Percentiles rank a stretch among this genome's conserved stretches.
Evolutionary conservation across 2,888 invertebrate species (phyloP).

Genomic region (Melanostoma mellinum): DNA sequence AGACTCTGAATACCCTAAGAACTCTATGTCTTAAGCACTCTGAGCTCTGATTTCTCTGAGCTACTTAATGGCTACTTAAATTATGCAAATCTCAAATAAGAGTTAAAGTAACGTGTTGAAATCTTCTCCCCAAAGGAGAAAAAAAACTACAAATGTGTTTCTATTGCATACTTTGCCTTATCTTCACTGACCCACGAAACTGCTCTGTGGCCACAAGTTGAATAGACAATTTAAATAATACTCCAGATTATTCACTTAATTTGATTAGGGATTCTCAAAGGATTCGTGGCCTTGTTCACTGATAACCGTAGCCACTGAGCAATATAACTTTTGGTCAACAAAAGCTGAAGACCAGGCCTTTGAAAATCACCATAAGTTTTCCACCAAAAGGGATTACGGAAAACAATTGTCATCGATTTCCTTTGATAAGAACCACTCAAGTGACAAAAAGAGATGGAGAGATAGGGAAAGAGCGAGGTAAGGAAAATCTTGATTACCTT

Average conservation of each 20-base stretch:
- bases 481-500: conserved; percentile 20
- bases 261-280: conserved; percentile 10
- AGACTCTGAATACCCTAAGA: too few relatives aligned
- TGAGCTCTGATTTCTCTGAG: too few relatives aligned
- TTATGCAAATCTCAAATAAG: too few relatives aligned
- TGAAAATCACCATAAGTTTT: conserved; percentile 13
- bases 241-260: conserved; percentile 5
- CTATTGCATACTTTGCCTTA: too few relatives aligned
- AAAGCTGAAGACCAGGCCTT: conserved; percentile 5
- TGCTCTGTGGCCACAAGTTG: too few relatives aligned
- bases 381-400: conserved; percentile 1
- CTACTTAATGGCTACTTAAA: too few relatives aligned
- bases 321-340: conserved; percentile 10
- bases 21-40: too few relatives aligned
- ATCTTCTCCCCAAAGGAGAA: too few relatives aligned
- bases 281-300: conserved; percentile 9
- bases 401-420: conserved; percentile 52
- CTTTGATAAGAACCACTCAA: conserved; percentile 51
- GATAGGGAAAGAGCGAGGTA: not conserved
- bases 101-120: too few relatives aligned
- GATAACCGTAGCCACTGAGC: conserved; percentile 32
- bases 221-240: not conserved
- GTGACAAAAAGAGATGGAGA: not conserved
- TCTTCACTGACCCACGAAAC: too few relatives aligned
- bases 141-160: too few relatives aligned